Conservation (phyloP, 2,888 invertebrate species). For the Cloeon dipterum region DNA sequence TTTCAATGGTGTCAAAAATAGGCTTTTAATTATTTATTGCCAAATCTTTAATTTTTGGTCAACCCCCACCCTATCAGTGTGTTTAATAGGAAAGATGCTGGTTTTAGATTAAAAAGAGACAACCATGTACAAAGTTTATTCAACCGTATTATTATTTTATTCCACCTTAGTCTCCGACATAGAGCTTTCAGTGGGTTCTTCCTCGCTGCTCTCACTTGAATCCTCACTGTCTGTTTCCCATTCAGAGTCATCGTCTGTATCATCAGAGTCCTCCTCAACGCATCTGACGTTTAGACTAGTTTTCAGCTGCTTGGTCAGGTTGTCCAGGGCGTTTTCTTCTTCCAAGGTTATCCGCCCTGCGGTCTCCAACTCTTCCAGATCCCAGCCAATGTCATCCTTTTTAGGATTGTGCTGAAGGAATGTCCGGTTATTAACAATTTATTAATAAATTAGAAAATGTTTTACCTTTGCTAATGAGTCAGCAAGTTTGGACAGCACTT, state of each 20-base stretch:
- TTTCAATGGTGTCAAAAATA: too few species aligned
- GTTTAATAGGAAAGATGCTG: too few species aligned
- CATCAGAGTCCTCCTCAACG: neutral
- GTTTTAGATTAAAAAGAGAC: too few species aligned
- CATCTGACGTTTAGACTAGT: neutral
- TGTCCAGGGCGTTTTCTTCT: neutral
- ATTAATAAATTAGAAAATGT: too few species aligned
- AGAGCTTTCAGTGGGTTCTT: too few species aligned
- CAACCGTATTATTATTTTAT: too few species aligned
- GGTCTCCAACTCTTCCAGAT: neutral
- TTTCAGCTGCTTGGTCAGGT: neutral
- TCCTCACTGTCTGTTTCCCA: too few species aligned
- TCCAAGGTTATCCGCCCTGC: neutral
- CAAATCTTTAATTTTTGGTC: too few species aligned
- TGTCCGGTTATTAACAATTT: neutral
- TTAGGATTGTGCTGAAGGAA: neutral
- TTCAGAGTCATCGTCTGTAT: neutral
- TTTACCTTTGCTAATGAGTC: neutral
- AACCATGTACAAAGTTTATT: too few species aligned
- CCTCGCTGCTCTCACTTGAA: neutral
- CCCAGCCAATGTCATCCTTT: neutral
- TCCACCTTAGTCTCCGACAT: too few species aligned
- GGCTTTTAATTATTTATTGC: too few species aligned
- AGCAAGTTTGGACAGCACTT: neutral
- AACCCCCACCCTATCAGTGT: too few species aligned